A percentile compares a stretch with the other conserved stretches of the same genome.
These are phyloP conservation scores for Gnathonemus echidnorhynchus DNA, from an alignment of 2,113 vertebrate genomes.

Conservation along the genomic window DNA sequence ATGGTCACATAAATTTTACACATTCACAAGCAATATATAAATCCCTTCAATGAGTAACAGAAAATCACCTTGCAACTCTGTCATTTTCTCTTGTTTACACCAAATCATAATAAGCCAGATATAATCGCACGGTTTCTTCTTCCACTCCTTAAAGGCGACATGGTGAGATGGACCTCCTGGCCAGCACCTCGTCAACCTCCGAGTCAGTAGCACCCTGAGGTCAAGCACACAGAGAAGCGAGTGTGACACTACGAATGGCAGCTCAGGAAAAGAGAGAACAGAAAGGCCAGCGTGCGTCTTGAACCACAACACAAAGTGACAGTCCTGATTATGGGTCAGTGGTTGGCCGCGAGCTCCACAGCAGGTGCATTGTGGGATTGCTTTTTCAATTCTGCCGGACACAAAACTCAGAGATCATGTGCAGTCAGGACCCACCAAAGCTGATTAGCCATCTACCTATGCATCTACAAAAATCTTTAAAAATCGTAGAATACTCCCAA, in stretches of 20 bases:
- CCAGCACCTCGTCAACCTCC: slow-evolving; percentile 51
- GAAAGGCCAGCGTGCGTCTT: neutral
- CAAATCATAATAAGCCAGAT: neutral
- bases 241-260: neutral
- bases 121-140: neutral
- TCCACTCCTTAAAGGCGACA: neutral
- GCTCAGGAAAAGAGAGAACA: neutral
- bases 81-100: neutral
- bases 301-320: neutral
- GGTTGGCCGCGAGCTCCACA: neutral
- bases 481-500: neutral
- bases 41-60: neutral
- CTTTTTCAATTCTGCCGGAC: neutral
- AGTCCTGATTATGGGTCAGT: neutral
- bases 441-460: neutral
- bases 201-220: slow-evolving; percentile 54
- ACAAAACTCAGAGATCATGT: neutral
- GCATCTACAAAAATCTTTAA: neutral
- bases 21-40: neutral
- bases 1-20: neutral
- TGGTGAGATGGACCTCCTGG: slow-evolving; percentile 44
- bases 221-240: neutral
- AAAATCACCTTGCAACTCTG: neutral
- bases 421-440: neutral
- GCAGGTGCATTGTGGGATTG: neutral